Base-by-base conservation (phyloP, 2,797 vertebrate species). In the Paguma larvata region DNA sequence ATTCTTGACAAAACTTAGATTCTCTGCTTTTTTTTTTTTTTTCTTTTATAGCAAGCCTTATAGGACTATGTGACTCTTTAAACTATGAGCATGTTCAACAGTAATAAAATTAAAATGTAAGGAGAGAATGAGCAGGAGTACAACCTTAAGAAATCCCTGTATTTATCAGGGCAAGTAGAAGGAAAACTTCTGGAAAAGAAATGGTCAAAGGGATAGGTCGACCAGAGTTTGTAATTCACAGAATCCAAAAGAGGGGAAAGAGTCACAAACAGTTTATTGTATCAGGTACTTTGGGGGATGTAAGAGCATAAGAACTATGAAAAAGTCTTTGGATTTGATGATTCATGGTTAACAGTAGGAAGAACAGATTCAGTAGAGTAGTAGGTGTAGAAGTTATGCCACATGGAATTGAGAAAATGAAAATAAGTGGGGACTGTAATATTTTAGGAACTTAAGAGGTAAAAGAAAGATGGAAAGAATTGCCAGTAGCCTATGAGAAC, bases 91-190 rank as follows among this genome's bases (percentile, higher is more conserved):
- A 48, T 82, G 68, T 68, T 91, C 77, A 92, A 19, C 16, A 79
- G 9, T 65, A 85, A 68, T 93, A 82, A 89, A 91, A 96, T 77
- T 65, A 78, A 79, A 84, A n/a, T 10, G 68, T 82, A 51, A 94
- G 82, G 70, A 78, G 4, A 88, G 48, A 89, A 87, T 96, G 65
- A 89, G 30, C 68, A 84, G 32, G 32, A 95, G 2, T 83, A 51
- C 46, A 85, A 67, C 15, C 62, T 96, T 91, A 51, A 85, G 75
- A 95, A 86, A 65, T 82, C 59, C 46, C 44, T 44, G 1, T 73
- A 30, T 46, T 93, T 93, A 56, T n/a, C 44, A 85, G 46, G 34
- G 21, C 27, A 75, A 53, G 6, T 70, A 79, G 77, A 93, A 78
- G 44, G 59, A 83, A 79, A 89, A 62, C 77, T 89, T 93, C 13